Conservation (phyloP, 2,113 vertebrate genomes). For the Felis catus region DNA sequence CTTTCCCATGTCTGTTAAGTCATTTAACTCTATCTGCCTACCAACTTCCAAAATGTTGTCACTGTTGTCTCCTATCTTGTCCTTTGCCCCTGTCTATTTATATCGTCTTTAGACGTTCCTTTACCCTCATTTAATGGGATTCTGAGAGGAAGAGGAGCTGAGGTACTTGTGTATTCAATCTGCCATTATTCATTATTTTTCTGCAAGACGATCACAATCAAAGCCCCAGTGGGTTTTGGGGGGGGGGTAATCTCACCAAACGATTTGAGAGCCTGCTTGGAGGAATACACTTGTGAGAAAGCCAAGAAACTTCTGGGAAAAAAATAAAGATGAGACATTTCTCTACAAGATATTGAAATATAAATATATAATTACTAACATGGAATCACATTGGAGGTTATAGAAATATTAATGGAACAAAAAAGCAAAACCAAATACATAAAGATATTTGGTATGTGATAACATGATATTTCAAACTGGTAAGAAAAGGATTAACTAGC, state of each 20-base stretch:
- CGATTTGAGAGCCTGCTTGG: conserved; percentile 7
- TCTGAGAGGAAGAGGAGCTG: background rate
- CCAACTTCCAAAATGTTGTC: conserved; percentile 17
- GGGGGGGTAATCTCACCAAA: background rate
- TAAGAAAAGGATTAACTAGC: background rate
- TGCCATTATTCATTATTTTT: conserved; percentile 13
- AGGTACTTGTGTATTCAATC: background rate
- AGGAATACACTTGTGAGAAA: conserved; percentile 22
- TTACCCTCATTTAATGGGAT: background rate
- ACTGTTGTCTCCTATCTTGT: background rate
- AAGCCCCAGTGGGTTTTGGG: background rate
- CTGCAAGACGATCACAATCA: background rate
- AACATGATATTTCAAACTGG: background rate
- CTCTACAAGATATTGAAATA: background rate
- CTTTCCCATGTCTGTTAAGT: conserved; percentile 49
- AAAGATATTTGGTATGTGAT: conserved; percentile 29
- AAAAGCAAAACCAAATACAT: background rate
- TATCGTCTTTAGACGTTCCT: background rate
- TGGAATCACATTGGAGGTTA: background rate
- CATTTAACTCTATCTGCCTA: conserved; percentile 18
- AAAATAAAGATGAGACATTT: background rate
- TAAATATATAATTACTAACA: conserved; percentile 29
- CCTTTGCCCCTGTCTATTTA: background rate
- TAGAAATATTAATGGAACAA: conserved; percentile 32
- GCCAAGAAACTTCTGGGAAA: background rate